Conservation (phyloP, 2,888 invertebrate genomes). For the Athalia circularis region DNA sequence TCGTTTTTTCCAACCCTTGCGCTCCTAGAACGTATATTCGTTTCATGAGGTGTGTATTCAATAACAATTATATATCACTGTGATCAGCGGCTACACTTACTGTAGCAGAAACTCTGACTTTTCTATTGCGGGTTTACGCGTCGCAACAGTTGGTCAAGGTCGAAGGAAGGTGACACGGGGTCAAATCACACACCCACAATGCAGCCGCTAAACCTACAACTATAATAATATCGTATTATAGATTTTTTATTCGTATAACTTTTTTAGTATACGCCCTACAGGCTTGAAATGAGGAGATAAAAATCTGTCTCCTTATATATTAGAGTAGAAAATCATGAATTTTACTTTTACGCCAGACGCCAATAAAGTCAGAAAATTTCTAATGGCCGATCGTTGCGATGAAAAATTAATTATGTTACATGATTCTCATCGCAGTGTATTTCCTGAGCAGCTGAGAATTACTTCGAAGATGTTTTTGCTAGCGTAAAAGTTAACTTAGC, state of each 20-base stretch:
- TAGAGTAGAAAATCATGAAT: no score
- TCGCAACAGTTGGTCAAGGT: slow-evolving; percentile 39
- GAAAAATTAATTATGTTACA: not conserved
- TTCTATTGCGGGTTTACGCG: not conserved
- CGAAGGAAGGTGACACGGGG: slow-evolving; percentile 32
- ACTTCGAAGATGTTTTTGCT: slow-evolving; percentile 36
- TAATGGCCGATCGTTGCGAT: not conserved
- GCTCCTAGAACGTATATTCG: no score
- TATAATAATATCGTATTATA: not conserved
- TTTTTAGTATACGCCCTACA: no score
- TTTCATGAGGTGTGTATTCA: no score
- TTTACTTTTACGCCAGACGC: not conserved
- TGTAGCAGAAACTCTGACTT: slow-evolving; percentile 29
- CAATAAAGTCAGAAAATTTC: not conserved
- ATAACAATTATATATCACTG: no score
- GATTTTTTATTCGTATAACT: not conserved
- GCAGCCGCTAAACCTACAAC: not conserved
- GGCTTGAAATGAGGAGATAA: no score
- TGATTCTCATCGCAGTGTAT: not conserved
- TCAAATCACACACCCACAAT: slow-evolving; percentile 17
- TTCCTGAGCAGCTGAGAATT: not conserved
- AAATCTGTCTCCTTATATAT: no score
- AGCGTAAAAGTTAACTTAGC: slow-evolving; percentile 28
- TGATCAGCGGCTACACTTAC: no score
- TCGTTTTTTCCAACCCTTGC: not conserved